Base-by-base conservation (phyloP, 2,113 vertebrate genomes). In the Uropsilus gracilis region DNA sequence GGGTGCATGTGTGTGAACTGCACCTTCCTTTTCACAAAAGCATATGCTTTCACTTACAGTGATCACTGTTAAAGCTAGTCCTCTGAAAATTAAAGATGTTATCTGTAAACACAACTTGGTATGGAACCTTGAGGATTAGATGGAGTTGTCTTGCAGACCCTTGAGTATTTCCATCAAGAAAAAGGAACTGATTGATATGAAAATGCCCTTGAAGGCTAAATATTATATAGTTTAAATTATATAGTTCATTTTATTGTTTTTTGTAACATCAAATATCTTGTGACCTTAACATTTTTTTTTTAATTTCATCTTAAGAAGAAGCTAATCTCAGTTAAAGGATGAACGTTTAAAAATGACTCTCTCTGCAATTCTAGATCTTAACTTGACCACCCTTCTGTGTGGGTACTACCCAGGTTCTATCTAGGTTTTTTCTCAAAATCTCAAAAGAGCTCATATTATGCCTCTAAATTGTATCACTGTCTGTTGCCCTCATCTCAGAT, bases 161-260 rank as follows among this genome's bases (percentile, higher is more conserved):
- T 86, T 89, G 84, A 61, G 73, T 78, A 46, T 90, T 80, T 88
- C 61, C 9, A 20, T 53, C 66, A 82, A 83, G 46, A 46, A 57
- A 87, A 82, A 80, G 32, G 61, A 78, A 87, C 61, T 63, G 68
- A 83, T 34, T 39, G 44, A 59, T 85, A 6, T 44, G 55, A 93
- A 91, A 95, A 93, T 84, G 22, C 64, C 89, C 83, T 95, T 53
- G 89, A 94, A 88, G 55, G 28, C 82, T 90, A 64, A 96, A 59
- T 26, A n/a, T n/a, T n/a, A n/a, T n/a, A 17, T 17, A 71, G 75
- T 80, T 89, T 84, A 63, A 34, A 63, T 46, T 50, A 20, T 61
- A 50, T 68, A 6, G 20, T 80, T 81, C 87, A 71, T 87, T 93
- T 91, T 91, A 44, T 84, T 94, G 61, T 34, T 81, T 89, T 90